These are phyloP conservation scores for Paracentrotus lividus DNA, from an alignment of 53 echinoderm and acorn worm genomes.

Conservation along the genomic window DNA sequence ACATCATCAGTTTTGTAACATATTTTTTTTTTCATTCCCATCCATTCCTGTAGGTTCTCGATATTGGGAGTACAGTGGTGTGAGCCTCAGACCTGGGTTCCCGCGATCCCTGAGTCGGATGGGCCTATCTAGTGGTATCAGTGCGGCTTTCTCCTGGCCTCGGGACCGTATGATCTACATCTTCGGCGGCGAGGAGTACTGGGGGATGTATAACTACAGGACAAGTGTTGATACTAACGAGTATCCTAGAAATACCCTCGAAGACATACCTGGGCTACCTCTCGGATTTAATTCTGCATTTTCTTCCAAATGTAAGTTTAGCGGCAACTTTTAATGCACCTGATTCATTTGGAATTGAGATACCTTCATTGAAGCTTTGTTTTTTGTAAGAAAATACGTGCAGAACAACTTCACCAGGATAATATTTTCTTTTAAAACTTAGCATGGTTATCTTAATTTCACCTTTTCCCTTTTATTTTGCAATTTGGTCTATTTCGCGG, in stretches of 20 bases:
- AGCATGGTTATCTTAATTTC: too few species aligned
- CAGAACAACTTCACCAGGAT: too few species aligned
- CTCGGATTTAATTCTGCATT: constrained; percentile 31
- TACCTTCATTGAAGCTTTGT: too few species aligned
- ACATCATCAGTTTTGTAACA: neutral
- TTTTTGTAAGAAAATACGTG: too few species aligned
- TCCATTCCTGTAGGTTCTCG: constrained; percentile 71
- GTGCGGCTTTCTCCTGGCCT: constrained; percentile 91
- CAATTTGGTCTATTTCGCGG: too few species aligned
- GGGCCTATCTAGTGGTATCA: constrained; percentile 84
- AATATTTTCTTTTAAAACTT: too few species aligned
- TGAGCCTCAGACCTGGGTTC: constrained; percentile 75
- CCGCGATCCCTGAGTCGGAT: constrained; percentile 82
- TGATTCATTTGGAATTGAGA: too few species aligned
- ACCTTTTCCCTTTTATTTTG: too few species aligned
- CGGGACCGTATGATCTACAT: constrained; percentile 89
- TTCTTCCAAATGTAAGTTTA: constrained; percentile 46
- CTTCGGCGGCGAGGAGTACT: constrained; percentile 91
- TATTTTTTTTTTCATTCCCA: neutral
- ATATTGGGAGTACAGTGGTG: constrained; percentile 93
- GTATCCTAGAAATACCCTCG: constrained; percentile 79
- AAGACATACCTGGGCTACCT: constrained; percentile 68
- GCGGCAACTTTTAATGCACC: too few species aligned
- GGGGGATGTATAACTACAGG: constrained; percentile 85
- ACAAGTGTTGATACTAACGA: constrained; percentile 78